A percentile compares a stretch with the other conserved stretches of the same genome.
Evolutionary conservation across 2,888 invertebrate genomes (phyloP).

Genomic region (Folsomia candida): DNA sequence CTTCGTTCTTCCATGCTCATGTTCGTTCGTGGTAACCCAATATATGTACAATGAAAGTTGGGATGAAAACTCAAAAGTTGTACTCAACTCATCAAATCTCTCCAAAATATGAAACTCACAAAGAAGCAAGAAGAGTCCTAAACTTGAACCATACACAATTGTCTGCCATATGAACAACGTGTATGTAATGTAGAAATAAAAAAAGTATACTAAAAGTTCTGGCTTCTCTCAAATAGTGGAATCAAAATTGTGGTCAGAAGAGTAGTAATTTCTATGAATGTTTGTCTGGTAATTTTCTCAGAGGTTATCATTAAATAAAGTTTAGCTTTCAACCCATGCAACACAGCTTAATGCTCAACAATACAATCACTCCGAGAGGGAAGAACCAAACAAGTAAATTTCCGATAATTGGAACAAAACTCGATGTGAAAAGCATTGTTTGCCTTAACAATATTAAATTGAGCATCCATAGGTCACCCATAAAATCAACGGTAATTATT

Average conservation of each 20-base stretch:
- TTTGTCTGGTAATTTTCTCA: background rate
- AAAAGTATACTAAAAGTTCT: background rate
- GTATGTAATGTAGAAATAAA: background rate
- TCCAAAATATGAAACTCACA: background rate
- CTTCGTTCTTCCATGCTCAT: background rate
- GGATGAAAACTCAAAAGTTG: background rate
- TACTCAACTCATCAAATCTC: background rate
- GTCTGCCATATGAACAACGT: too few species aligned
- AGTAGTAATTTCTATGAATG: background rate
- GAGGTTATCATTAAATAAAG: background rate
- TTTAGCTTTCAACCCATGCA: background rate
- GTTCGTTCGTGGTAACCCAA: background rate
- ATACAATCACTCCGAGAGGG: too few species aligned
- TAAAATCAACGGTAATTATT: constrained; percentile 6
- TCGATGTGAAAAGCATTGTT: background rate
- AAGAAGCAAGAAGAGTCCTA: background rate
- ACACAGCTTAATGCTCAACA: background rate
- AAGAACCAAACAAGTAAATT: background rate
- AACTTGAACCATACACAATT: background rate
- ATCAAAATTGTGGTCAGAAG: constrained; percentile 1
- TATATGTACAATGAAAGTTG: background rate
- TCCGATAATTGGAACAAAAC: too few species aligned
- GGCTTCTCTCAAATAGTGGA: background rate
- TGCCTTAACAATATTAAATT: background rate
- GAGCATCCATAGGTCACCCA: constrained; percentile 19